These are phyloP conservation scores for Syngnathus scovelli DNA, from an alignment of 2,113 vertebrate species.

Conservation along the genomic window DNA sequence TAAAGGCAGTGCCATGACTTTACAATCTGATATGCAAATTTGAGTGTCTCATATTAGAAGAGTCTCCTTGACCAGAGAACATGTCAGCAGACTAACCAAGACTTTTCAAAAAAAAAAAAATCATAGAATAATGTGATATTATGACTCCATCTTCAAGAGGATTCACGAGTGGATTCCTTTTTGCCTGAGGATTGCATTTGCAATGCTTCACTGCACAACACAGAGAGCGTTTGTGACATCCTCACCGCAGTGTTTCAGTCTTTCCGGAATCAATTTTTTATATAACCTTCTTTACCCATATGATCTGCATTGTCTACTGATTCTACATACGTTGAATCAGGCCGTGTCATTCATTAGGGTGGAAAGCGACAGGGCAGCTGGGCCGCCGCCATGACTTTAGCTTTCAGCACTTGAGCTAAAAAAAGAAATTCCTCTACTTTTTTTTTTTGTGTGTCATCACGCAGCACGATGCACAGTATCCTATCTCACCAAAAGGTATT, in stretches of 20 bases:
- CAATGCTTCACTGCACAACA: conserved; percentile 31
- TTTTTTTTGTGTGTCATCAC: conserved; percentile 40
- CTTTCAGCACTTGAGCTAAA: conserved; percentile 55
- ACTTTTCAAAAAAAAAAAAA: conserved; percentile 13
- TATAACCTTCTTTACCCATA: conserved; percentile 3
- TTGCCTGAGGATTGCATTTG: conserved; percentile 48
- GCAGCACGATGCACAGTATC: conserved; percentile 34
- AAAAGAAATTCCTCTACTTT: conserved; percentile 52
- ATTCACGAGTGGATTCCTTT: conserved; percentile 32
- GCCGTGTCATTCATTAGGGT: conserved; percentile 28
- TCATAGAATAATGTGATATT: conserved; percentile 14
- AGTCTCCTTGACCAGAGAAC: conserved; percentile 26
- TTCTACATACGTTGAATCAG: no score
- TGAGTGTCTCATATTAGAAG: conserved; percentile 36
- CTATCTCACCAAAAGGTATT: conserved; percentile 44
- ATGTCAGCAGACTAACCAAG: conserved; percentile 24
- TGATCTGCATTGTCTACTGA: conserved; percentile 5
- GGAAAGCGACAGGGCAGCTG: conserved; percentile 30
- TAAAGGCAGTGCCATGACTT: conserved; percentile 13
- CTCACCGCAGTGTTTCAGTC: conserved; percentile 10
- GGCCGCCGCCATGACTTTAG: conserved; percentile 35
- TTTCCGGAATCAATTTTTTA: conserved; percentile 5
- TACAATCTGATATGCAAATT: conserved; percentile 39
- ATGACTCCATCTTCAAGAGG: neutral
- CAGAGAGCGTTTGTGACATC: conserved; percentile 33